Conservation (phyloP, 1,140 invertebrate genomes). For the Choristoneura fumiferana region DNA sequence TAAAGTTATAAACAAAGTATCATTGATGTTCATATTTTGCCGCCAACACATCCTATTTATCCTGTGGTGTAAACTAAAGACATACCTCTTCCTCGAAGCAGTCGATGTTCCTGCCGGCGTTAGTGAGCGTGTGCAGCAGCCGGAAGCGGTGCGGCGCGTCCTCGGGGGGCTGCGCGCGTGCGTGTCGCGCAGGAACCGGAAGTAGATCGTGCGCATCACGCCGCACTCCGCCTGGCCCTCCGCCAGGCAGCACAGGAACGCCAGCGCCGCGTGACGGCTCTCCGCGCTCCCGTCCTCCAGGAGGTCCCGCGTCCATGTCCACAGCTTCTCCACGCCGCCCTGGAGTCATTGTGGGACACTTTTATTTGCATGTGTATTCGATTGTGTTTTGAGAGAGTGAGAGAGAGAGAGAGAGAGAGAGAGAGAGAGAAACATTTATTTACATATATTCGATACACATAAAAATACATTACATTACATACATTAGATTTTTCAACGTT, state of each 20-base stretch:
- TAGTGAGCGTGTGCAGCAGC: conserved; percentile 89
- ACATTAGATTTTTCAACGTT: too few relatives aligned
- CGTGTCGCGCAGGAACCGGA: conserved; percentile 88
- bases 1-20: too few relatives aligned
- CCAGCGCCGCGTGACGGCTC: conserved; percentile 85
- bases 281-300: conserved; percentile 84
- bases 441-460: too few relatives aligned
- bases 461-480: too few relatives aligned
- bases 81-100: conserved; percentile 92
- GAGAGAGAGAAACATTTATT: too few relatives aligned
- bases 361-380: too few relatives aligned
- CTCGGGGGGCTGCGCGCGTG: conserved; percentile 80
- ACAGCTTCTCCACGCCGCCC: conserved; percentile 89
- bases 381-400: too few relatives aligned
- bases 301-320: conserved; percentile 88
- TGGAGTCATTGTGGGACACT: too few relatives aligned
- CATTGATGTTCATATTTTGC: too few relatives aligned
- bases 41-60: too few relatives aligned
- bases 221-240: conserved; percentile 87
- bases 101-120: conserved; percentile 91
- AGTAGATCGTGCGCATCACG: conserved; percentile 90
- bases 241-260: conserved; percentile 88
- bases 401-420: too few relatives aligned
- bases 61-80: too few relatives aligned
- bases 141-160: conserved; percentile 87